phyloP scores from a whole-genome alignment of 2,797 vertebrate genomes.

The Enteromius paludinosus region DNA sequence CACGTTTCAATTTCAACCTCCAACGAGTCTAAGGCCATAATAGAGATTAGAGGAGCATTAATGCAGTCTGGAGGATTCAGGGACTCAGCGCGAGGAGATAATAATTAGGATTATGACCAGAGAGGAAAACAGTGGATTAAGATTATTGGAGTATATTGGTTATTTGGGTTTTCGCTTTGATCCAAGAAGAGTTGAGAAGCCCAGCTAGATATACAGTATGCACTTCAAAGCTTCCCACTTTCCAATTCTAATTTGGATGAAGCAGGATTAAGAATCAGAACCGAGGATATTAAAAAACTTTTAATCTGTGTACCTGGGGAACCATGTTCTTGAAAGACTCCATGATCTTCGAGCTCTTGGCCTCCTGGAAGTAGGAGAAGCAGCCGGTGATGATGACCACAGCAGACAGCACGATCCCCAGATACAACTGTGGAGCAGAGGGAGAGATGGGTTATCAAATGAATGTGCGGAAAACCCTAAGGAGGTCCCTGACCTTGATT shows the following conservation, averaged over 20 bases:
- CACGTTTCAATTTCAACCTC: not conserved
- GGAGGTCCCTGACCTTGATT: not conserved
- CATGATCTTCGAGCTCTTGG: constrained; percentile 95
- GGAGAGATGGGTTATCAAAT: not conserved
- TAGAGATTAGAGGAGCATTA: constrained; percentile 19
- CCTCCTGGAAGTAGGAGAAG: constrained; percentile 95
- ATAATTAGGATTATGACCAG: constrained; percentile 31
- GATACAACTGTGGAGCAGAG: constrained; percentile 80
- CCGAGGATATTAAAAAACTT: not conserved
- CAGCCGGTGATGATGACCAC: constrained; percentile 94
- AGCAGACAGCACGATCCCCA: constrained; percentile 90
- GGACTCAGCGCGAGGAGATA: not conserved
- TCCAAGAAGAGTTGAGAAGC: not conserved
- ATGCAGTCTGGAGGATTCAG: constrained; percentile 19
- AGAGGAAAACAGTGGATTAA: constrained; percentile 18
- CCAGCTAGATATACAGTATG: not conserved
- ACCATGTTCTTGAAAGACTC: constrained; percentile 97
- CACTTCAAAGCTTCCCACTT: not conserved
- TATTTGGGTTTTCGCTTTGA: constrained; percentile 2
- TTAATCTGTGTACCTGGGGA: constrained; percentile 84
- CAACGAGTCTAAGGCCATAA: not conserved
- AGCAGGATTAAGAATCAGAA: not conserved
- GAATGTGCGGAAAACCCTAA: not conserved
- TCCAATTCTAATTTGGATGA: not conserved
- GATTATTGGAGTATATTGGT: not conserved